Base-by-base conservation (phyloP, 2,888 invertebrate genomes). In the Carcina quercana region DNA sequence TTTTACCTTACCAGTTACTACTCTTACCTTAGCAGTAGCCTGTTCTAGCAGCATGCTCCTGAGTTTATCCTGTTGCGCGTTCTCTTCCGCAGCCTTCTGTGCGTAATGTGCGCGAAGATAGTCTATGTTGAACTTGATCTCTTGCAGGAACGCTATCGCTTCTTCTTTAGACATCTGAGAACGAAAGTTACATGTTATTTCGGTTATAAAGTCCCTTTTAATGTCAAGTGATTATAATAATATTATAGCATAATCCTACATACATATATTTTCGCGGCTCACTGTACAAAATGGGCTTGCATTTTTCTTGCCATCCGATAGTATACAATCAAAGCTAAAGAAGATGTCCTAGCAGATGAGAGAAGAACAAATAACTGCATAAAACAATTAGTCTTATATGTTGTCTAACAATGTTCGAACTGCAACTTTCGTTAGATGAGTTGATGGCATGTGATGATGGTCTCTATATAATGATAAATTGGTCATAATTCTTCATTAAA, bases 121-220 rank as follows among this genome's bases (percentile, higher is more conserved):
- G 46, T 91, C 89, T 52, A 93, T 86, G 46, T 91, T 90, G 53
- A 88, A 86, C 54, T 92, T 91, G 48, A 93, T 92, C 57, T 92
- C 91, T 62, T 91, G 90, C 12, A 93, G 71, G 62, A 92, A 93
- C 25, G 86, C 85, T 26, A 92, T 88, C 1, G 92, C 92, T 59
- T 90, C 91, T 62, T 92, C 91, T 29, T 91, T 87, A 7, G 87
- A 80, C 87, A 92, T 91, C 92, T 93, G 55, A 0, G 49, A 13
- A 26, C 25, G 11, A 21, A 25, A 31, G n/a, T n/a, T n/a, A 11
- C 22, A 7, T 8, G 3, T 14, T 17, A 20, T 2, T 25, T 2
- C 12, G 25, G 2, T 11, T 3, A n/a, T n/a, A 19, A 7, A 8
- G 22, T n/a, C 22, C 3, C 6, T 22, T 7, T 10, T 22, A 10